phyloP scores from a whole-genome alignment of 2,113 vertebrate species.

The Campylomormyrus tamandua region DNA sequence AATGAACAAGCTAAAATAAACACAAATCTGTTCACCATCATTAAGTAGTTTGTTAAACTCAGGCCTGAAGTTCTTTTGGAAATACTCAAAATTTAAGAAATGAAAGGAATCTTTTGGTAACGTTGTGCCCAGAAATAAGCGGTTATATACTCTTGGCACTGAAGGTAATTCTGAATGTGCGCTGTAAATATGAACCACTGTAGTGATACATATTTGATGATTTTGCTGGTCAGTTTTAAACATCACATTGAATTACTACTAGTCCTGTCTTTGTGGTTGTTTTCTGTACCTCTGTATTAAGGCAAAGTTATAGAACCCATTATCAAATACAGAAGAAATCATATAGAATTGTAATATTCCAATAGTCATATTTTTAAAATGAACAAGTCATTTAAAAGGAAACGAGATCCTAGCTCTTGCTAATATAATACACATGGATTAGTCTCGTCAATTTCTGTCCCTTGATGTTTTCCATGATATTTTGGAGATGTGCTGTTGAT shows the following conservation, averaged over 20 bases:
- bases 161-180: neutral
- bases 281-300: neutral
- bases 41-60: constrained; percentile 43
- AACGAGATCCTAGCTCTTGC: neutral
- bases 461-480: neutral
- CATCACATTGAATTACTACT: neutral
- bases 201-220: neutral
- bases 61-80: constrained; percentile 39
- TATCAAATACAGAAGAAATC: neutral
- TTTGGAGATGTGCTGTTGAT: neutral
- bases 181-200: neutral
- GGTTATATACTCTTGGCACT: constrained; percentile 16
- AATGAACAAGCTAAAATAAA: constrained; percentile 41
- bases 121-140: constrained; percentile 28
- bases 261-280: neutral
- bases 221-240: neutral
- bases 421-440: neutral
- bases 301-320: neutral
- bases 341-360: neutral
- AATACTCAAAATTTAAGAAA: constrained; percentile 37
- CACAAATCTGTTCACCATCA: constrained; percentile 44
- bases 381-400: neutral
- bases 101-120: constrained; percentile 36
- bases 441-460: neutral
- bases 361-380: neutral